Percentiles rank a stretch among this genome's conserved stretches.
Conservation (phyloP, 2,113 vertebrate genomes). For the Perca fluviatilis region DNA sequence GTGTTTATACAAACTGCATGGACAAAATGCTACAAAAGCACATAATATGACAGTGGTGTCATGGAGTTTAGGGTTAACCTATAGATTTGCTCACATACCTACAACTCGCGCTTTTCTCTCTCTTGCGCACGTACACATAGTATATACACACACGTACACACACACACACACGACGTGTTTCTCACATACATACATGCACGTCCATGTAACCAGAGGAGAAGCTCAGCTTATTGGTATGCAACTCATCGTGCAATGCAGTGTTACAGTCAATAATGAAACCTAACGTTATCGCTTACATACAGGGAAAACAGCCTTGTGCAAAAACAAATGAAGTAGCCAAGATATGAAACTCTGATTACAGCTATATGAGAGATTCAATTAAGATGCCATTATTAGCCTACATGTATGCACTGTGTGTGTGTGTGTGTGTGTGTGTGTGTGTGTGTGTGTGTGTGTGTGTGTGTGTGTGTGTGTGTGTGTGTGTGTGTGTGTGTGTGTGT, state of each 20-base stretch:
- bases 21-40: neutral
- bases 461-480: neutral
- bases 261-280: slow-evolving; percentile 52
- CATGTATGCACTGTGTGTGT: neutral
- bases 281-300: slow-evolving; percentile 43
- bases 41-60: neutral
- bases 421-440: neutral
- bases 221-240: slow-evolving; percentile 69
- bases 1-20: neutral
- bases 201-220: neutral
- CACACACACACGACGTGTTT: neutral
- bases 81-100: slow-evolving; percentile 24
- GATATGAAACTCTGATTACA: neutral
- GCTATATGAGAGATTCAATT: slow-evolving; percentile 24
- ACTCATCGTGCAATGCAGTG: slow-evolving; percentile 61
- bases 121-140: neutral
- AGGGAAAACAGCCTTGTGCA: neutral
- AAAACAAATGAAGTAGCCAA: neutral
- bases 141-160: neutral
- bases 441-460: slow-evolving; percentile 11
- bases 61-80: slow-evolving; percentile 16
- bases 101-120: neutral
- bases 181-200: neutral
- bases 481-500: neutral
- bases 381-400: slow-evolving; percentile 10